Base-by-base conservation (phyloP, 2,113 vertebrate genomes). In the Myrmecophaga tridactyla region DNA sequence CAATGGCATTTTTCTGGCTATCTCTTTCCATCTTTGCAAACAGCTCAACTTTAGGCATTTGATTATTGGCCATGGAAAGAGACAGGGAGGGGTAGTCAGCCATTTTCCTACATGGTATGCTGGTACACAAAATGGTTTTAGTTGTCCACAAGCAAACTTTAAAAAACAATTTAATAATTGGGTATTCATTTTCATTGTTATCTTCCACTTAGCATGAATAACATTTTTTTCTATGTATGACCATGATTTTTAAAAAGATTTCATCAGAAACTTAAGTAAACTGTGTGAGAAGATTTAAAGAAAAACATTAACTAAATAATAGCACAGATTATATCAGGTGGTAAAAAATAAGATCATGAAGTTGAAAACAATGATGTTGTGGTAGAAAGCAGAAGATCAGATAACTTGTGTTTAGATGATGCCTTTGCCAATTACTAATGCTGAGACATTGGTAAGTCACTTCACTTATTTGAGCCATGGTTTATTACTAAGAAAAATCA, bases 1-100 rank as follows among this genome's bases (percentile, higher is more conserved):
- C 99, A n/a, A n/a, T n/a, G n/a, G n/a, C n/a, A n/a, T n/a, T 99
- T 98, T 99, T 99, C 98, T 99, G 99, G 78, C 99, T 99, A 77
- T 99, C 99, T 92, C 99, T 99, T 98, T 99, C 99, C 53, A 99
- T 99, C 98, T 99, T 99, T 76, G 99, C 99, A 97, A 98, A 98
- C 96, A 99, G 98, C 53, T 1, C 11, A 72, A 11, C 27, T 23
- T 20, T 12, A 39, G 39, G 13, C 39, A 70, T 21, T 41, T 25
- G 60, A 62, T 29, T 62, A 62, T 56, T 12, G 29, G 23, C 60
- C 9, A 21, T 62, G 69, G 69, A 70, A 39, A 70, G 21, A 70
- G n/a, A 20, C 7, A 69, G n/a, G 36, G 18, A 17, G 18, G 65
- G 21, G n/a, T 17, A 69, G 65, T 36, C 18, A 25, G 1, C 69